These are phyloP conservation scores for Tinamus major DNA, from an alignment of 2,797 vertebrate species.

Conservation along the genomic window DNA sequence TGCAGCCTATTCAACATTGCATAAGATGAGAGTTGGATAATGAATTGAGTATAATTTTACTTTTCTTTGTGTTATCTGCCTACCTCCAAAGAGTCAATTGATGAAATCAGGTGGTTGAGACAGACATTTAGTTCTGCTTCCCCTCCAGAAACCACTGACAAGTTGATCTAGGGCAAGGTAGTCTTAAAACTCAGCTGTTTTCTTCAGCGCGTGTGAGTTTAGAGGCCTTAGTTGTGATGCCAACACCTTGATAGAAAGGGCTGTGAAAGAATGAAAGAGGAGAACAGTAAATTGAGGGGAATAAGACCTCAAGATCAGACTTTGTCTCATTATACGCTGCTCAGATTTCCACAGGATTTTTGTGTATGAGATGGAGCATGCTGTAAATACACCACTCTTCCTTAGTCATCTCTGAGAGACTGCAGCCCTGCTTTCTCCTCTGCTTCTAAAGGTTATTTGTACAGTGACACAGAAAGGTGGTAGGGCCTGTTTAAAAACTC, in stretches of 20 bases:
- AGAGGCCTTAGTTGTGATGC: neutral
- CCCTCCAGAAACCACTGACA: neutral
- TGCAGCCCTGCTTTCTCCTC: neutral
- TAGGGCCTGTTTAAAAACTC: neutral
- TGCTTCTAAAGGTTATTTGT: neutral
- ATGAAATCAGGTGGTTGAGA: neutral
- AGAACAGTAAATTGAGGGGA: neutral
- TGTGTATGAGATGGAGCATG: neutral
- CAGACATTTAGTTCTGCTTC: neutral
- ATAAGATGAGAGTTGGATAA: neutral
- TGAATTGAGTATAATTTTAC: neutral
- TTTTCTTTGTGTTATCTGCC: neutral
- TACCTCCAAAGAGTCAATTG: neutral
- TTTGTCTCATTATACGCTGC: neutral
- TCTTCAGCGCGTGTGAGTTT: neutral
- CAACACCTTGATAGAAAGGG: neutral
- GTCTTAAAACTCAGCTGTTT: neutral
- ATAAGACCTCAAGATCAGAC: neutral
- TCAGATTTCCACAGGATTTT: neutral
- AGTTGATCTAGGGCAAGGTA: neutral
- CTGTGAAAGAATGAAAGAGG: neutral
- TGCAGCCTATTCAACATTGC: neutral
- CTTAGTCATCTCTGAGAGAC: neutral
- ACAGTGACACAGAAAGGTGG: neutral
- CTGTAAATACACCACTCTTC: neutral